phyloP scores from a whole-genome alignment of 2,888 invertebrate species.

The Agrilus cyanescens region DNA sequence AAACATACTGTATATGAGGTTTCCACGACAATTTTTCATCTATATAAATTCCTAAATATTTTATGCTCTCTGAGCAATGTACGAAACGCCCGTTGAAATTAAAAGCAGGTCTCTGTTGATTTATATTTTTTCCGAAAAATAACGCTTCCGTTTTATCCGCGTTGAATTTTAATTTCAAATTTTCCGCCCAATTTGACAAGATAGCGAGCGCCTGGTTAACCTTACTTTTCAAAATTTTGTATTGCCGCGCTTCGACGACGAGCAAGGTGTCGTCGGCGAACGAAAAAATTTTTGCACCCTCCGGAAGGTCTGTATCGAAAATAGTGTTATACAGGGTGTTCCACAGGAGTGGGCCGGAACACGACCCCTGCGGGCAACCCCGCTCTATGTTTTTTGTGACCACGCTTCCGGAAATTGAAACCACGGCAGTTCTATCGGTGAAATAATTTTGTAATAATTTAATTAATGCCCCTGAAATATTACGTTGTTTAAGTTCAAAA shows the following conservation, averaged over 20 bases:
- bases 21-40: no score
- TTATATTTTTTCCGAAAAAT: constrained; percentile 7
- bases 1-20: no score
- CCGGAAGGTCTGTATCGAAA: no score
- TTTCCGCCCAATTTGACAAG: background rate
- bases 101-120: constrained; percentile 7
- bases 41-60: constrained; percentile 5
- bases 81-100: constrained; percentile 2
- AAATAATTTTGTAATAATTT: constrained; percentile 2
- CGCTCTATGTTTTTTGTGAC: background rate
- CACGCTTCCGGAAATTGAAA: background rate
- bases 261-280: no score
- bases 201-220: background rate
- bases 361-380: constrained; percentile 11
- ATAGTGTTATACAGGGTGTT: no score
- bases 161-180: constrained; percentile 6
- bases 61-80: constrained; percentile 4
- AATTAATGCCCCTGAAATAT: background rate
- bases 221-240: background rate
- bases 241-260: no score
- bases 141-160: constrained; percentile 7
- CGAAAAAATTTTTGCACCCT: no score
- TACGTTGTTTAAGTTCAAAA: no score
- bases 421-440: constrained; percentile 1
- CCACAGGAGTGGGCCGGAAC: no score